Percentiles rank a stretch among this genome's conserved stretches.
Conservation (phyloP, 2,888 invertebrate genomes). For the Chalcosyrphus nemorum region DNA sequence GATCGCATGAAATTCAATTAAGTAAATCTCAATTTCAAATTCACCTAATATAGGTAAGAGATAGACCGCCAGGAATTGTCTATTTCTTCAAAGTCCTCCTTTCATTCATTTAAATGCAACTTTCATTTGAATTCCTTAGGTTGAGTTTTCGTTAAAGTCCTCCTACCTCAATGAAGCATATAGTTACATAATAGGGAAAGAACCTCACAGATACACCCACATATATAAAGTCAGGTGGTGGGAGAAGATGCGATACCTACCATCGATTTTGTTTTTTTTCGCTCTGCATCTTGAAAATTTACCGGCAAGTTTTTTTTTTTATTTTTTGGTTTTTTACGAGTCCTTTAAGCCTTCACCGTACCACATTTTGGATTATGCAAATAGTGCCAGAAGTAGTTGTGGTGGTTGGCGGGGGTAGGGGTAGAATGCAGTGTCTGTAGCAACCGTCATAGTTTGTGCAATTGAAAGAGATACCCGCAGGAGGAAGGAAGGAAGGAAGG, state of each 20-base stretch:
- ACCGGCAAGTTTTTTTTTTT: background rate
- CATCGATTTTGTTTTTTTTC: slow-evolving; percentile 51
- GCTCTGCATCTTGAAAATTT: slow-evolving; percentile 29
- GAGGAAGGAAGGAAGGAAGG: slow-evolving; percentile 16
- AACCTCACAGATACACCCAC: background rate
- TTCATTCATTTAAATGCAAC: slow-evolving; percentile 14
- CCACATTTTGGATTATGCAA: slow-evolving; percentile 71
- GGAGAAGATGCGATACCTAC: slow-evolving; percentile 32
- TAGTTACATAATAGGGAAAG: slow-evolving; percentile 53
- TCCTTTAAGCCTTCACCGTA: slow-evolving; percentile 48
- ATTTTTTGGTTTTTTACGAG: slow-evolving; percentile 29
- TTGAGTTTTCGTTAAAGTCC: background rate
- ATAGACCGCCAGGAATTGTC: background rate
- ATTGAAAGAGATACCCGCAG: slow-evolving; percentile 52
- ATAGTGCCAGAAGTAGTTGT: slow-evolving; percentile 34
- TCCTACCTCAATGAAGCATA: slow-evolving; percentile 28
- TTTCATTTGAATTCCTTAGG: slow-evolving; percentile 35
- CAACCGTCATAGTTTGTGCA: slow-evolving; percentile 50
- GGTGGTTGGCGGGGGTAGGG: background rate
- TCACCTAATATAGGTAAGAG: slow-evolving; percentile 6
- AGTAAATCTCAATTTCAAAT: slow-evolving; percentile 59
- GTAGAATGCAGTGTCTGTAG: slow-evolving; percentile 11
- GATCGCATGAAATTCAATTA: slow-evolving; percentile 60
- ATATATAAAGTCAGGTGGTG: slow-evolving; percentile 24
- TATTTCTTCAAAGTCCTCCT: background rate